Base-by-base conservation (phyloP, 2,888 invertebrate genomes). In the Imbricaverruca yamaguchii region DNA sequence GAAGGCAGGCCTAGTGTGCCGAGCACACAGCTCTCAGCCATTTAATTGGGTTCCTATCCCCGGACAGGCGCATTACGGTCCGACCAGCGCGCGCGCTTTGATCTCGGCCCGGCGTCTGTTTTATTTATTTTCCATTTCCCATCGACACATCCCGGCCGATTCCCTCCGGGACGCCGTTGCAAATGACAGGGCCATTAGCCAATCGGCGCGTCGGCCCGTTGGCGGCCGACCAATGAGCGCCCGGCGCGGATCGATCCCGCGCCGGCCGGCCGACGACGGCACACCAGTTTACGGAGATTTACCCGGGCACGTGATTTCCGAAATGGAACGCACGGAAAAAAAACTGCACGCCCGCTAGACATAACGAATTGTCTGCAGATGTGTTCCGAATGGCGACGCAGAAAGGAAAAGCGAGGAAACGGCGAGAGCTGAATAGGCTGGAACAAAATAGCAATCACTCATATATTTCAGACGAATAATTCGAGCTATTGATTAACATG, bases 161-260 rank as follows among this genome's bases (percentile, higher is more conserved):
- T 23, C 67, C 67, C 67, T 10, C 11, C 10, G 67, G 67, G 67
- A 67, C 25, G 18, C 11, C 23, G 25, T 67, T 67, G 67, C 67
- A 67, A 67, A 67, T 67, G 67, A 67, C 67, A 67, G 67, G 7
- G 12, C 67, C 67, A 67, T 67, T 67, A 67, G 67, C 67, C 67
- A 67, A 67, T 67, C 67, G 13, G 67, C 67, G 67, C 67, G n/a
- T 11, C 12, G 9, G 25, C 25, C 67, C 12, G 25, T 11, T 7
- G 67, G n/a, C 25, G 6, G 67, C 25, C 67, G 25, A 67, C 67
- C 67, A 67, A 67, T 67, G 25, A 25, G 67, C 4, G 67, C n/a
- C 13, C 67, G 13, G 67, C 13, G 23, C 11, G 25, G 67, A 67
- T 67, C 67, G 25, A 67, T 67, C n/a, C 13, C 23, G 39, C 61